Evolutionary conservation across 2,113 vertebrate species (phyloP).

Genomic region (Nycticorax nycticorax): DNA sequence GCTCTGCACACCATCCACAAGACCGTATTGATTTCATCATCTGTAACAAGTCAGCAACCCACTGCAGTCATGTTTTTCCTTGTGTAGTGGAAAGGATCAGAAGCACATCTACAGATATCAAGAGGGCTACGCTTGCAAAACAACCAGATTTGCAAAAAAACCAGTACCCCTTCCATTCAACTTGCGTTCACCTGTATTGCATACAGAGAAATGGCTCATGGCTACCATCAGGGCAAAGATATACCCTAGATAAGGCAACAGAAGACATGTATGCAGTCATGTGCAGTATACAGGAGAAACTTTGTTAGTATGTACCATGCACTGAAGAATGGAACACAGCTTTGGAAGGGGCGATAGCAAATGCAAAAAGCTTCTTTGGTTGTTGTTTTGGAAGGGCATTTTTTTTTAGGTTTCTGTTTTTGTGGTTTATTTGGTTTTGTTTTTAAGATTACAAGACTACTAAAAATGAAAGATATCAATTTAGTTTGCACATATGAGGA

Average conservation of each 20-base stretch:
- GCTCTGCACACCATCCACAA: background rate
- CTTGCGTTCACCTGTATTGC: background rate
- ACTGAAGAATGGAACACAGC: background rate
- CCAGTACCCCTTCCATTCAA: background rate
- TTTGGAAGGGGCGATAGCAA: background rate
- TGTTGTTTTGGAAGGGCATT: background rate
- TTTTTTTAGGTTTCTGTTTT: background rate
- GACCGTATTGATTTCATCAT: background rate
- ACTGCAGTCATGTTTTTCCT: background rate
- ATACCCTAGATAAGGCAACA: background rate
- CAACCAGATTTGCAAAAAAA: background rate
- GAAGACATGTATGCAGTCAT: background rate
- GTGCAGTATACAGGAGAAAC: background rate
- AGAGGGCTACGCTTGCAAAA: background rate
- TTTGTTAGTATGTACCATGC: background rate
- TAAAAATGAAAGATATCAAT: background rate
- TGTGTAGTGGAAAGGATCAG: background rate
- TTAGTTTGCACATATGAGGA: background rate
- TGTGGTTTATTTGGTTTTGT: background rate
- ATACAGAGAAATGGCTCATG: background rate
- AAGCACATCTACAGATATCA: background rate
- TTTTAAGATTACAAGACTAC: background rate
- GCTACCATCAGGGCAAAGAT: background rate
- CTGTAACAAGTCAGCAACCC: background rate
- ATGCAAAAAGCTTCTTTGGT: background rate